Percentiles rank a stretch among this genome's conserved stretches.
Evolutionary conservation across 92 coral and sea anemone species (phyloP).

Genomic region (Galaxea fascicularis): DNA sequence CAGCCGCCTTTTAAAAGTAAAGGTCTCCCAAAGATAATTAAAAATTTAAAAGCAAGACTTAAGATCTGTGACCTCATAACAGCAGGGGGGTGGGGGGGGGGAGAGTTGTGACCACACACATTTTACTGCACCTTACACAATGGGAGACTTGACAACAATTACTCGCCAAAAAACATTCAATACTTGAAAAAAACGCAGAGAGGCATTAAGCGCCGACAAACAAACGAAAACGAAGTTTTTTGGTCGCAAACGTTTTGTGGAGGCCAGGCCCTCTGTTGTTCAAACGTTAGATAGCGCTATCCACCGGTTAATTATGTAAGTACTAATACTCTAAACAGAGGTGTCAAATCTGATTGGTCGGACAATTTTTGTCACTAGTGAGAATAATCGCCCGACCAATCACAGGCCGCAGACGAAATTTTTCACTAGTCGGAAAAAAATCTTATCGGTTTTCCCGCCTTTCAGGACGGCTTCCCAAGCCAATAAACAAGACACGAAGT

Average conservation of each 20-base stretch:
- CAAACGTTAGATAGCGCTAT: too few species aligned
- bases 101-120: not conserved
- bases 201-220: not conserved
- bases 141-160: not conserved
- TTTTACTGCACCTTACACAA: not conserved
- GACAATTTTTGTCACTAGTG: too few species aligned
- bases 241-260: not conserved
- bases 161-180: conserved; percentile 3
- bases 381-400: too few species aligned
- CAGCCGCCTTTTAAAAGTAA: not conserved
- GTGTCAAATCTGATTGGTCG: too few species aligned
- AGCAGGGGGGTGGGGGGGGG: not conserved
- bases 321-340: too few species aligned
- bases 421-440: too few species aligned
- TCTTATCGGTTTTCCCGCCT: too few species aligned
- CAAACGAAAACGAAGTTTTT: not conserved
- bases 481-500: too few species aligned
- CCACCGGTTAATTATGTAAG: too few species aligned
- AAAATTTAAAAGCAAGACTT: not conserved
- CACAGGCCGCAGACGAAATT: too few species aligned
- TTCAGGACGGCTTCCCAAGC: too few species aligned
- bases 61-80: not conserved
- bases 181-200: not conserved
- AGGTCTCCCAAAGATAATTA: not conserved
- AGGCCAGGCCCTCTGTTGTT: too few species aligned